Percentiles rank a stretch among this genome's conserved stretches.
phyloP scores from a whole-genome alignment of 1,140 invertebrate species.

The Lepidostoma basale region DNA sequence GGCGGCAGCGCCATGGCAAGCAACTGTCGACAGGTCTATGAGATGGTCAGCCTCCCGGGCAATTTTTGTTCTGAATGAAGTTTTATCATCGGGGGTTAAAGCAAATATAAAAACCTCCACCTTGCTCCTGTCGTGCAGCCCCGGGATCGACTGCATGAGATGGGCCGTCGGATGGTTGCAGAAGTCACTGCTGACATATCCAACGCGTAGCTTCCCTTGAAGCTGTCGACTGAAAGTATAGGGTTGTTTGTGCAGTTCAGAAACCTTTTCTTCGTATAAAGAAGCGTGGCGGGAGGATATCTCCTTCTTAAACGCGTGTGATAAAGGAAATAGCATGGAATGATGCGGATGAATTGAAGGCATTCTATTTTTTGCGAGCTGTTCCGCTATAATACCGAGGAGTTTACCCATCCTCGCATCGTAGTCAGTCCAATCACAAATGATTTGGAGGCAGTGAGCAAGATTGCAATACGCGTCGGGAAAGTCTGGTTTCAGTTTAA shows the following conservation, averaged over 20 bases:
- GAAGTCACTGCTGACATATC: slow-evolving; percentile 99
- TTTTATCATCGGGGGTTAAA: slow-evolving; percentile 94
- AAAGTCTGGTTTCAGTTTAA: slow-evolving; percentile 98
- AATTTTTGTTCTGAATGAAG: slow-evolving; percentile 96
- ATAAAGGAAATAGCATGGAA: slow-evolving; percentile 98
- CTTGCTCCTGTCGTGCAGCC: slow-evolving; percentile 83
- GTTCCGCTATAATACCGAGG: slow-evolving; percentile 94
- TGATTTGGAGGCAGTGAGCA: slow-evolving; percentile 97
- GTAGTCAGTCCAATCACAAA: slow-evolving; percentile 99
- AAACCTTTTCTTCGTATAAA: slow-evolving; percentile 96
- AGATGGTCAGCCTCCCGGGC: slow-evolving; percentile 95
- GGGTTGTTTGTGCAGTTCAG: slow-evolving; percentile 83
- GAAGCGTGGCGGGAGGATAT: slow-evolving; percentile 96
- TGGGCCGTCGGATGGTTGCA: slow-evolving; percentile 99
- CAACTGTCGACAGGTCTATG: slow-evolving; percentile 88
- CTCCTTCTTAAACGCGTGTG: slow-evolving; percentile 91
- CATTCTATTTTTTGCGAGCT: slow-evolving; percentile 92
- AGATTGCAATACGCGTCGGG: slow-evolving; percentile 99
- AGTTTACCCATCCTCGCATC: slow-evolving; percentile 94
- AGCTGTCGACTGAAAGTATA: slow-evolving; percentile 76
- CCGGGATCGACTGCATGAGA: slow-evolving; percentile 99
- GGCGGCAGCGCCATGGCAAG: slow-evolving; percentile 95
- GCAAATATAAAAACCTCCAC: slow-evolving; percentile 99
- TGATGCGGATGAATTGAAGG: slow-evolving; percentile 99
- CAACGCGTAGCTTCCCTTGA: slow-evolving; percentile 79